phyloP scores from a whole-genome alignment of 2,888 invertebrate genomes.

The Leptopterna dolabrata region DNA sequence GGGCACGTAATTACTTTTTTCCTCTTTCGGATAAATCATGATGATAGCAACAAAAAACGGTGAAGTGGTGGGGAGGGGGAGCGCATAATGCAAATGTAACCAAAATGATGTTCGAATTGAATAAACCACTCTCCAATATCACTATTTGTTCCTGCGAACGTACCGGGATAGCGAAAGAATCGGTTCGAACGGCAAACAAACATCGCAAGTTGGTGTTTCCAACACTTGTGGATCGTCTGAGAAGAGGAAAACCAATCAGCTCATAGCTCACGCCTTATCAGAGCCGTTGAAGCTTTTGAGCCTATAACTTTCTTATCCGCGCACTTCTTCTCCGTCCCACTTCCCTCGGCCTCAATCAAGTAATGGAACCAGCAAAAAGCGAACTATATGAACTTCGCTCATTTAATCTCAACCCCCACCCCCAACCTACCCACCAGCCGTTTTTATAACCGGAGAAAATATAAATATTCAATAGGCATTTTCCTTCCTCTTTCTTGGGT shows the following conservation, averaged over 20 bases:
- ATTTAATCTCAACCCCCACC: constrained; percentile 24
- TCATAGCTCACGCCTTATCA: constrained; percentile 22
- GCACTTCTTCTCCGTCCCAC: neutral
- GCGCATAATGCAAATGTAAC: too few relatives aligned
- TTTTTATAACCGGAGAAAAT: neutral
- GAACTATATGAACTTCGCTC: constrained; percentile 42
- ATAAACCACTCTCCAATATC: neutral
- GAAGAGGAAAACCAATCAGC: constrained; percentile 6
- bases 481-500: constrained; percentile 17
- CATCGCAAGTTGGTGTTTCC: neutral
- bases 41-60: too few relatives aligned
- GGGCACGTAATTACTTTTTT: too few relatives aligned
- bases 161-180: neutral
- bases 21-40: too few relatives aligned
- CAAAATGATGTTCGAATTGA: neutral
- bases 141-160: neutral
- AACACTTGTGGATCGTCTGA: neutral
- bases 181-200: neutral
- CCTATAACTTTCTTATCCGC: constrained; percentile 35
- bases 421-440: neutral
- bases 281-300: neutral
- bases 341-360: constrained; percentile 24
- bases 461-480: constrained; percentile 44
- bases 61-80: too few relatives aligned
- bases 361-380: constrained; percentile 45